Conservation (phyloP, 64 coral and sea anemone species). For the Pocillopora verrucosa region DNA sequence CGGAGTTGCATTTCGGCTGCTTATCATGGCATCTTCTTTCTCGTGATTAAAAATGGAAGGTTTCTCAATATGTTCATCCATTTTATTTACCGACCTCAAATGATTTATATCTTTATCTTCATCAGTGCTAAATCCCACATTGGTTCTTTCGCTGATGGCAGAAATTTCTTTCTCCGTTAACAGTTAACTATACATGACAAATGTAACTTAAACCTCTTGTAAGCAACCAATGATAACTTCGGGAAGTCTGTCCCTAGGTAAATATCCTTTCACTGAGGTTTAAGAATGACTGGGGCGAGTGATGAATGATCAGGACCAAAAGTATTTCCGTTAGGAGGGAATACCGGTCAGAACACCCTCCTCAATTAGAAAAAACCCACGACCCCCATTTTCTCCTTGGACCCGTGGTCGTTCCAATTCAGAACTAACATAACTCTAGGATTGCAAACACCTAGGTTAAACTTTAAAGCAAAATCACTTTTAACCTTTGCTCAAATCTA, state of each 20-base stretch:
- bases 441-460: neutral
- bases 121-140: slow-evolving; percentile 20
- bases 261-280: neutral
- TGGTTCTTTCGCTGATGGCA: neutral
- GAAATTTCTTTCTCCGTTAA: neutral
- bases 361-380: no score
- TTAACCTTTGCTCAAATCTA: neutral
- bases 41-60: neutral
- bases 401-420: no score
- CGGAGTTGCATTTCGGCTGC: neutral
- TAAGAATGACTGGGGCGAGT: no score
- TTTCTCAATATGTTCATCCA: neutral
- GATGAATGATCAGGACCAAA: no score
- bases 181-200: neutral
- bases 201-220: neutral
- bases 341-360: no score
- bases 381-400: no score
- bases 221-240: neutral
- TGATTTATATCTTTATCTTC: neutral
- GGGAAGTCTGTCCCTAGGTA: neutral
- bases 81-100: neutral
- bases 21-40: neutral
- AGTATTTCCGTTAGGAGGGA: no score
- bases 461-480: no score
- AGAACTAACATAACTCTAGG: no score